phyloP scores from a whole-genome alignment of 2,113 vertebrate species.

The Hemichromis elongatus region DNA sequence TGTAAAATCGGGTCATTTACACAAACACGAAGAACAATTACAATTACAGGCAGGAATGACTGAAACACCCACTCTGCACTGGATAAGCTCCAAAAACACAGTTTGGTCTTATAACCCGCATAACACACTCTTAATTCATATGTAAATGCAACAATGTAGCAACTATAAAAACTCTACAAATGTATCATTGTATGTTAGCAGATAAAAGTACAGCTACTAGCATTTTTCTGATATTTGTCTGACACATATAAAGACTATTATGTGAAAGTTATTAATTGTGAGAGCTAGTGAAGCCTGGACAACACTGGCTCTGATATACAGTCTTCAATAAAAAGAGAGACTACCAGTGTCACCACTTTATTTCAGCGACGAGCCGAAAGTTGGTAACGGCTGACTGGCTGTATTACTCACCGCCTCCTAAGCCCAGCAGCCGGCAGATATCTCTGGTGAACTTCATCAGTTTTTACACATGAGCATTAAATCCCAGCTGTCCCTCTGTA shows the following conservation, averaged over 20 bases:
- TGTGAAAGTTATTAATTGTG: not conserved
- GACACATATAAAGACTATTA: not conserved
- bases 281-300: not conserved
- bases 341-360: not conserved
- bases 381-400: not conserved
- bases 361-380: not conserved
- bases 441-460: slow-evolving; percentile 54
- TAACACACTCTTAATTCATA: not conserved
- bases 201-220: not conserved
- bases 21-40: not conserved
- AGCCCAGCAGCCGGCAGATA: slow-evolving; percentile 44
- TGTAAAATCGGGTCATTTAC: not conserved
- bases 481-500: not conserved
- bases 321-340: not conserved
- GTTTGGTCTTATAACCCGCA: not conserved
- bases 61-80: not conserved
- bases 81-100: not conserved
- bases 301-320: not conserved
- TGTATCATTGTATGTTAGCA: not conserved
- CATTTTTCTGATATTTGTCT: not conserved
- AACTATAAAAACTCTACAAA: not conserved
- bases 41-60: not conserved
- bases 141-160: not conserved
- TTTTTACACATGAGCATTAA: not conserved
- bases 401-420: slow-evolving; percentile 43